phyloP scores from a whole-genome alignment of 92 coral and sea anemone genomes.

The Umimayanthus kanabou region DNA sequence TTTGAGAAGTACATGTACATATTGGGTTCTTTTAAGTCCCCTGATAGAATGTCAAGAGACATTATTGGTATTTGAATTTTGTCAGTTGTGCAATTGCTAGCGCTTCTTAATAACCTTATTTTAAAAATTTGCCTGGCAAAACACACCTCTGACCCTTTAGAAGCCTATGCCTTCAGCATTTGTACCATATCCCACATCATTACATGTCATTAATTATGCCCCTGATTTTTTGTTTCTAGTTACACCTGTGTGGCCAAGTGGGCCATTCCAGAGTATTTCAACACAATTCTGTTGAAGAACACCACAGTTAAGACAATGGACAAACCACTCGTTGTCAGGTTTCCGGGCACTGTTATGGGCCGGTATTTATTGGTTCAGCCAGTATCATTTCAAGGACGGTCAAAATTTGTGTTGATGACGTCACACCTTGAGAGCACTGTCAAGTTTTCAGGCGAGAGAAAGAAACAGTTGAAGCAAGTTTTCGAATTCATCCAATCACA shows the following conservation, averaged over 20 bases:
- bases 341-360: conserved; percentile 75
- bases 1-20: no score
- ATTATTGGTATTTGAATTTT: no score
- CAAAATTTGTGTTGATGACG: conserved; percentile 75
- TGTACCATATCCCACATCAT: not conserved
- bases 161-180: not conserved
- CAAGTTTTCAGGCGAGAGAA: conserved; percentile 64
- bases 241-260: conserved; percentile 45
- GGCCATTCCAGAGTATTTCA: conserved; percentile 64
- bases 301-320: conserved; percentile 60
- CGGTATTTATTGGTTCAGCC: conserved; percentile 88
- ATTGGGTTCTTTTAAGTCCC: no score
- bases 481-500: conserved; percentile 57
- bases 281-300: conserved; percentile 67
- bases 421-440: conserved; percentile 92
- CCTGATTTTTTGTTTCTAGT: conserved; percentile 1
- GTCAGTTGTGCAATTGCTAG: no score
- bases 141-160: no score
- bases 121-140: no score
- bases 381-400: conserved; percentile 50
- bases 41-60: no score
- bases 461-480: conserved; percentile 68
- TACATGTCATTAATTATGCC: not conserved
- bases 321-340: conserved; percentile 45
- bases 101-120: no score